These are phyloP conservation scores for Megathymus violae DNA, from an alignment of 1,140 invertebrate species.

Conservation along the genomic window DNA sequence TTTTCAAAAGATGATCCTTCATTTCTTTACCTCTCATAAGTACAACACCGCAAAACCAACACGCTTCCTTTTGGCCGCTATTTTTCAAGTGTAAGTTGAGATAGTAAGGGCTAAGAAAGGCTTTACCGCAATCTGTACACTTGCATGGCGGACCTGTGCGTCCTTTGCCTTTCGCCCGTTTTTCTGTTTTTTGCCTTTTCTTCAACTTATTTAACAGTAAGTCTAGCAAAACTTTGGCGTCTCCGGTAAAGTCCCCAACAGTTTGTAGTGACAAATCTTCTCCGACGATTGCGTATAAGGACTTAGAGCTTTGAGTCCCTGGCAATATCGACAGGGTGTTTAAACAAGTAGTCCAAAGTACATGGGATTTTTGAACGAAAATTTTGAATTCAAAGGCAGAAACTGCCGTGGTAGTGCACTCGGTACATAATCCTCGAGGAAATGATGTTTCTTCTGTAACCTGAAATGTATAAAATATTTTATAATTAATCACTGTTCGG, in stretches of 20 bases:
- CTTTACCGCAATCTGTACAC: slow-evolving; percentile 72
- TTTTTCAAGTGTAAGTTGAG: slow-evolving; percentile 72
- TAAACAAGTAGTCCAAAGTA: slow-evolving; percentile 59
- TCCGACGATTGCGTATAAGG: slow-evolving; percentile 61
- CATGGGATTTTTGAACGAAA: slow-evolving; percentile 54
- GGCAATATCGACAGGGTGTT: slow-evolving; percentile 41
- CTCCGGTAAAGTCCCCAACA: slow-evolving; percentile 53
- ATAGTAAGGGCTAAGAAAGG: slow-evolving; percentile 68
- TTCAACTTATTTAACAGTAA: slow-evolving; percentile 49
- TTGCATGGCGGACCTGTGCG: slow-evolving; percentile 54
- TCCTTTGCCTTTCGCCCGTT: slow-evolving; percentile 54
- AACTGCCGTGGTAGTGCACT: slow-evolving; percentile 55
- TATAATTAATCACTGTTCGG: neutral
- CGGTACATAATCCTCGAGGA: slow-evolving; percentile 55
- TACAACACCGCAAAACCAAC: slow-evolving; percentile 57
- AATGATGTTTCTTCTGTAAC: slow-evolving; percentile 53
- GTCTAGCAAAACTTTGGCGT: slow-evolving; percentile 50
- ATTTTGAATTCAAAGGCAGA: slow-evolving; percentile 59
- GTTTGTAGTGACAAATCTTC: slow-evolving; percentile 56
- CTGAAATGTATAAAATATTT: slow-evolving; percentile 48
- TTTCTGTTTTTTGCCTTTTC: slow-evolving; percentile 43
- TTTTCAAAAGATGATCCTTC: slow-evolving; percentile 56
- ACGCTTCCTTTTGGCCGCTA: slow-evolving; percentile 70
- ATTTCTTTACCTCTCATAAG: slow-evolving; percentile 56
- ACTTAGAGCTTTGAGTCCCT: slow-evolving; percentile 38